These are phyloP conservation scores for Petrocephalus zakoni DNA, from an alignment of 2,113 vertebrate genomes.

Conservation along the genomic window DNA sequence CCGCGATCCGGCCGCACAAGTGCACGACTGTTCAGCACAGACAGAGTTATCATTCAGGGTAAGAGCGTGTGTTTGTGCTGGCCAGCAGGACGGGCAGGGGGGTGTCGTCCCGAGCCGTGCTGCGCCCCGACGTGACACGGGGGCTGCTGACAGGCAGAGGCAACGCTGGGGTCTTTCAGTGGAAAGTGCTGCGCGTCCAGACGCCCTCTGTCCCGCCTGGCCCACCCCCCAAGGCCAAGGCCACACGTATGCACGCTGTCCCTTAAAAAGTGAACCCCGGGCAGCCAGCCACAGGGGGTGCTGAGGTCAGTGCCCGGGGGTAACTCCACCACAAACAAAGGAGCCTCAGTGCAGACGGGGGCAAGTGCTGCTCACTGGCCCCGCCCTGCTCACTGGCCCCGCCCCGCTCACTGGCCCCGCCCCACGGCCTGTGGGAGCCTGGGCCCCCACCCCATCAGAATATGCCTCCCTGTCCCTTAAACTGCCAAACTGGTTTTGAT, in stretches of 20 bases:
- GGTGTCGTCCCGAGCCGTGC: neutral
- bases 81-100: neutral
- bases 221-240: neutral
- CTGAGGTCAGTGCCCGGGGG: neutral
- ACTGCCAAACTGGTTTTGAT: neutral
- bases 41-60: neutral
- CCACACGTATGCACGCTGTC: neutral
- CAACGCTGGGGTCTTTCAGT: neutral
- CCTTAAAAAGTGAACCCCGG: neutral
- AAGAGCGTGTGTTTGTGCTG: neutral
- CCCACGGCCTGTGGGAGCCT: neutral
- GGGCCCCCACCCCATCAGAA: neutral
- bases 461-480: neutral
- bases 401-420: neutral
- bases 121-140: neutral
- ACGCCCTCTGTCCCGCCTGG: neutral
- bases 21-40: neutral
- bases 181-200: neutral
- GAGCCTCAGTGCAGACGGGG: neutral
- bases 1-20: neutral
- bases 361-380: neutral
- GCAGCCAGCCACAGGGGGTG: neutral
- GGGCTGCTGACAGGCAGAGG: neutral
- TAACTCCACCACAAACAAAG: neutral
- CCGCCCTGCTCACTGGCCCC: neutral